Conservation (phyloP, 2,888 invertebrate species). For the Acanthoscelides obtectus region DNA sequence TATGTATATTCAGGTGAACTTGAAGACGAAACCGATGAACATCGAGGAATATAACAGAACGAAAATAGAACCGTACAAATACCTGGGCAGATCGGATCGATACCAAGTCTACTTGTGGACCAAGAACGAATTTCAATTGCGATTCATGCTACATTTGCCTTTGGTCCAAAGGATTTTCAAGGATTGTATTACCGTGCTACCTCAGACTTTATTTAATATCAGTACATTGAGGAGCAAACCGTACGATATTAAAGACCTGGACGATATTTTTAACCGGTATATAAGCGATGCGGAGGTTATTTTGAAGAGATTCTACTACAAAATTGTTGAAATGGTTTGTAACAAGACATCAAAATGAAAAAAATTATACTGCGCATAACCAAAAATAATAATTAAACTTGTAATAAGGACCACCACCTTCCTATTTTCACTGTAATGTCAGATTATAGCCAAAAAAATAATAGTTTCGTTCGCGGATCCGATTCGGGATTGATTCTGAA, state of each 20-base stretch:
- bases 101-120: conserved; percentile 56
- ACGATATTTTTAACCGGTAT: conserved; percentile 28
- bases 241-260: conserved; percentile 29
- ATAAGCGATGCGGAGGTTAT: conserved; percentile 25
- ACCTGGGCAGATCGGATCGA: conserved; percentile 58
- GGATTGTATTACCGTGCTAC: conserved; percentile 52
- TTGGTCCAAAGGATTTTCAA: conserved; percentile 59
- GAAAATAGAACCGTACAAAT: conserved; percentile 54
- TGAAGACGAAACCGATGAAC: conserved; percentile 57
- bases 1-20: conserved; percentile 48
- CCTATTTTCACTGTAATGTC: too few species aligned
- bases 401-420: too few species aligned
- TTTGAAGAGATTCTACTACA: conserved; percentile 32
- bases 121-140: conserved; percentile 53
- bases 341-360: conserved; percentile 24
- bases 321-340: conserved; percentile 23
- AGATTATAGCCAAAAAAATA: too few species aligned
- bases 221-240: conserved; percentile 24
- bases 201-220: conserved; percentile 51
- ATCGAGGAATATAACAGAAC: conserved; percentile 49
- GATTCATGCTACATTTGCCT: conserved; percentile 58
- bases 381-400: too few species aligned
- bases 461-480: too few species aligned
- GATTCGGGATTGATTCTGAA: too few species aligned
- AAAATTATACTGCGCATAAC: too few species aligned